Evolutionary conservation across 1,140 invertebrate species (phyloP), one percentile per base, ranked within the genome.

Genomic region (Euborellia annulipes): DNA sequence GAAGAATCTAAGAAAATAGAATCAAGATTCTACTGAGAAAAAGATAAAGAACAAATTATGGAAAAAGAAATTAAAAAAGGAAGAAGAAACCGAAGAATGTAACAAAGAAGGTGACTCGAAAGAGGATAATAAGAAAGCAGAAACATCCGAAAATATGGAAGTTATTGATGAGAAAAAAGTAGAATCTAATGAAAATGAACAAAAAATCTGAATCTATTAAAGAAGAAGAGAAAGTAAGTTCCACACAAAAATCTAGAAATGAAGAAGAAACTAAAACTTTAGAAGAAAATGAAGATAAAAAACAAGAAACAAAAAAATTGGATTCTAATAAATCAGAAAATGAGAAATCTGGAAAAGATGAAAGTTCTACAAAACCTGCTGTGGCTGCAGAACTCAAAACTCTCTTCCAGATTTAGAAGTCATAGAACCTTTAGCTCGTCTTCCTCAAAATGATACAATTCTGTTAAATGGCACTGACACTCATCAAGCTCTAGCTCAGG

Each of bases 361-460:
- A 54, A 42, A 36, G 43, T 36, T 49, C 54, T 19, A 23, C 30
- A 48, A 36, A 52, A 38, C 36, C 41, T 11, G 22, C 11, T 18
- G 22, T 14, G 46, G 41, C 42, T 18, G 43, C 74, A 2, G 75
- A 78, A 58, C 61, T 81, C 0, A 79, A 80, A 58, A 77, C 77
- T 0, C 76, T 79, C 66, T 81, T 80, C 48, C 78, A 6, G 78
- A 81, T 55, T 62, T 81, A 22, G 78, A 81, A 60, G 77, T 81
- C 0, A 79, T 80, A 50, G 76, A 80, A 54, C 76, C 75, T 0
- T 60, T 75, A 2, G 70, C 70, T 0, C 59, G 69, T 42, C 58
- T 75, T 27, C 69, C 72, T 6, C 72, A 76, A 59, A 68, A 74
- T 20, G 73, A 75, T 49, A 72, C 73, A 2, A 75, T 71, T 55